Percentiles rank a stretch among this genome's conserved stretches.
These are phyloP conservation scores for Circaetus cinerascens DNA, from an alignment of 2,113 vertebrate genomes.

Conservation along the genomic window DNA sequence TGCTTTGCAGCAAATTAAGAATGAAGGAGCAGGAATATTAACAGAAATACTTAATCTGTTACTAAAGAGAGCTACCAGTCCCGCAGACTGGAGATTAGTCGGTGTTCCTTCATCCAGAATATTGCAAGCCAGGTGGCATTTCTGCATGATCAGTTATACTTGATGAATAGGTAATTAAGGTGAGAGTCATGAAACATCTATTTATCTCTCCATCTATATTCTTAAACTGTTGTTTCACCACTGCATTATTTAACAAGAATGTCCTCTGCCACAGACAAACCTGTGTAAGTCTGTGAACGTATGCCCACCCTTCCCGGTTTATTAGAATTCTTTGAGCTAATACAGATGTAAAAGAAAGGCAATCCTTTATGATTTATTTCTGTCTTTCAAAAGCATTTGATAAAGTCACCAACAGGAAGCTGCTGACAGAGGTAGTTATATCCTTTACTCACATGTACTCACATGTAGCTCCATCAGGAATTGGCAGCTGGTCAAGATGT, in stretches of 20 bases:
- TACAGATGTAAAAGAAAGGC: background rate
- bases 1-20: background rate
- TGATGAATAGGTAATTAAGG: background rate
- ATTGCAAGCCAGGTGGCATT: background rate
- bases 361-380: background rate
- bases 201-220: background rate
- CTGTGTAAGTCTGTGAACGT: background rate
- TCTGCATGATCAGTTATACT: background rate
- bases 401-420: background rate
- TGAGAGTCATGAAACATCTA: background rate
- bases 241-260: background rate
- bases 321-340: background rate
- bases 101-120: background rate
- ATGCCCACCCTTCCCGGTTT: background rate
- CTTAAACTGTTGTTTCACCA: background rate
- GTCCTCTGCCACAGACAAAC: background rate
- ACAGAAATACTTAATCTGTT: background rate
- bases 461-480: background rate
- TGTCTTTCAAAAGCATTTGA: background rate
- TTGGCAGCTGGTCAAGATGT: background rate
- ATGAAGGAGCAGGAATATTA: background rate
- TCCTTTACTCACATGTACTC: background rate
- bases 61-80: background rate
- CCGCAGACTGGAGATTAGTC: background rate
- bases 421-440: background rate